phyloP scores from a whole-genome alignment of 2,113 vertebrate genomes.

The Dendrocopos noguchii region DNA sequence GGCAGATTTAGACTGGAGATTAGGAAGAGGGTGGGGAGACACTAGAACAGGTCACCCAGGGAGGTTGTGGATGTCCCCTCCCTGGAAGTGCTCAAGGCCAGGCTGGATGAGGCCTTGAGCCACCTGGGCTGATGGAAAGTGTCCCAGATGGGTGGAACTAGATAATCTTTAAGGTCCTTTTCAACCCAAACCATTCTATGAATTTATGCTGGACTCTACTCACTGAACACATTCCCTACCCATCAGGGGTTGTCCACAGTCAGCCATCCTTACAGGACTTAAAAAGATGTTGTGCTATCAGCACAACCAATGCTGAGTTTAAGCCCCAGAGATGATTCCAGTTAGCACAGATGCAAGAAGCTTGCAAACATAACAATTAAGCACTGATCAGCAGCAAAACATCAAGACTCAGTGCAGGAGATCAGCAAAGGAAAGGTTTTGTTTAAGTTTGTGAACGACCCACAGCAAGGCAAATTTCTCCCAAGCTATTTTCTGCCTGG shows the following conservation, averaged over 20 bases:
- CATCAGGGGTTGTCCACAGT: background rate
- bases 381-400: background rate
- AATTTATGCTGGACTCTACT: background rate
- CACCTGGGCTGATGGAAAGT: too few relatives aligned
- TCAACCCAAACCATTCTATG: too few relatives aligned
- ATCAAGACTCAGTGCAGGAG: background rate
- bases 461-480: background rate
- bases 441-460: background rate
- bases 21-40: too few relatives aligned
- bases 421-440: background rate
- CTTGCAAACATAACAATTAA: background rate
- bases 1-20: too few relatives aligned
- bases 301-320: background rate
- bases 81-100: too few relatives aligned
- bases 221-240: background rate
- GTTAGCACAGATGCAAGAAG: fast-evolving
- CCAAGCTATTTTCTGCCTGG: background rate
- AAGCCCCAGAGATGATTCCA: background rate
- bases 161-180: too few relatives aligned
- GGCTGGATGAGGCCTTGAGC: too few relatives aligned
- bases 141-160: too few relatives aligned
- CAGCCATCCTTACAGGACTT: background rate
- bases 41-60: too few relatives aligned
- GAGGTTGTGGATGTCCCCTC: too few relatives aligned
- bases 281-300: background rate